These are phyloP conservation scores for Sympetrum striolatum DNA, from an alignment of 2,888 invertebrate genomes.

Conservation along the genomic window DNA sequence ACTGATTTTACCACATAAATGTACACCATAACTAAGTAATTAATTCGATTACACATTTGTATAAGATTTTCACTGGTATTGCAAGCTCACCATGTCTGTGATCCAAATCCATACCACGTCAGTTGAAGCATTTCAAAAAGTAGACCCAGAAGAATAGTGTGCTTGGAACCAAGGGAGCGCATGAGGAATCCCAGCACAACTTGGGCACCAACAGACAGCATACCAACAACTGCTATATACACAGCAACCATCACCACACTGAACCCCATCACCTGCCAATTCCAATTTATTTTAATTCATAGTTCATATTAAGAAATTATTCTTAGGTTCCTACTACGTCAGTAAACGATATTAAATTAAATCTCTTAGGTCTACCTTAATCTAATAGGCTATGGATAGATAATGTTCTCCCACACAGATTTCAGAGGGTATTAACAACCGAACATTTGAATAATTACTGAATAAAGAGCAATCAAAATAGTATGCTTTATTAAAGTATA, in stretches of 20 bases:
- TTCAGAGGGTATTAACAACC: no score
- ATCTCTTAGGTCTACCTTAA: no score
- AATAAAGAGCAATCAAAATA: no score
- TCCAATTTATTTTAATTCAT: background rate
- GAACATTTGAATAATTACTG: no score
- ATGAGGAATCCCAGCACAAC: conserved; percentile 83
- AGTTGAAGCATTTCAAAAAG: conserved; percentile 96
- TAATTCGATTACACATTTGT: background rate
- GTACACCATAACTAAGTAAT: no score
- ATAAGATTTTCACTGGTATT: background rate
- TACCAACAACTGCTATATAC: conserved; percentile 96
- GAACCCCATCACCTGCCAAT: conserved; percentile 84
- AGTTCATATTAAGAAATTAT: no score
- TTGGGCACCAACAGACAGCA: conserved; percentile 95
- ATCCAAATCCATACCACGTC: conserved; percentile 97
- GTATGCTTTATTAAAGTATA: no score
- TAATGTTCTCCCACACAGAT: no score
- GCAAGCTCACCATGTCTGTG: conserved; percentile 80
- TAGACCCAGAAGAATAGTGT: conserved; percentile 96
- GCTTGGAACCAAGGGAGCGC: conserved; percentile 90
- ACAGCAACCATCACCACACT: conserved; percentile 93
- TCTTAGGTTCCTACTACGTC: no score
- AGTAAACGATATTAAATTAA: no score
- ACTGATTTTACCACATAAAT: no score
- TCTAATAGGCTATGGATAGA: no score